These are phyloP conservation scores for Porphyrio hochstetteri DNA, from an alignment of 2,113 vertebrate species.

Conservation along the genomic window DNA sequence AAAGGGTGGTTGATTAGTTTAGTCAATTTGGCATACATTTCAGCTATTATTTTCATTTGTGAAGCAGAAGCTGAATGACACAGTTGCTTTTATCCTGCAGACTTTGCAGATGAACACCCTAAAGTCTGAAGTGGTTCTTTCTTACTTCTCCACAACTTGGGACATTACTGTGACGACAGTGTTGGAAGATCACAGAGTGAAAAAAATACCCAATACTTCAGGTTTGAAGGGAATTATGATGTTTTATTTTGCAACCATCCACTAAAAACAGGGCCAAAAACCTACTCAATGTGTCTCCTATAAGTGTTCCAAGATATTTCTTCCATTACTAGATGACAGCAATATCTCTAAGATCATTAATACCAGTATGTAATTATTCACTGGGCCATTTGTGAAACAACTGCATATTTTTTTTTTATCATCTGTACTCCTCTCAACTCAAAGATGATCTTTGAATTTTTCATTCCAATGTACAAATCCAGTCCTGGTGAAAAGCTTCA, in stretches of 20 bases:
- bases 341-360: not conserved
- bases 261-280: not conserved
- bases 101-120: conserved; percentile 4
- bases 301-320: not conserved
- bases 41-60: conserved; percentile 69
- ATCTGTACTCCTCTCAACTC: not conserved
- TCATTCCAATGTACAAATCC: not conserved
- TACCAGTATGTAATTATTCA: not conserved
- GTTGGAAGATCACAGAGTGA: not conserved
- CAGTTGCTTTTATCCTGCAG: not conserved
- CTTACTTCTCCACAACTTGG: not conserved
- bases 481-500: not conserved
- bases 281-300: not conserved
- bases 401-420: not conserved
- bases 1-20: conserved; percentile 67
- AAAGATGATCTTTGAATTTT: not conserved
- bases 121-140: not conserved
- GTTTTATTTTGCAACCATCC: not conserved
- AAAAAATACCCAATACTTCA: not conserved
- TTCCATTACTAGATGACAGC: not conserved
- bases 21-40: conserved; percentile 61
- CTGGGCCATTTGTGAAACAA: not conserved
- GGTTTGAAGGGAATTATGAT: not conserved
- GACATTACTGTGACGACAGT: not conserved
- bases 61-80: conserved; percentile 39